Evolutionary conservation across 1,140 invertebrate genomes (phyloP).

Genomic region (Anastrepha ludens): DNA sequence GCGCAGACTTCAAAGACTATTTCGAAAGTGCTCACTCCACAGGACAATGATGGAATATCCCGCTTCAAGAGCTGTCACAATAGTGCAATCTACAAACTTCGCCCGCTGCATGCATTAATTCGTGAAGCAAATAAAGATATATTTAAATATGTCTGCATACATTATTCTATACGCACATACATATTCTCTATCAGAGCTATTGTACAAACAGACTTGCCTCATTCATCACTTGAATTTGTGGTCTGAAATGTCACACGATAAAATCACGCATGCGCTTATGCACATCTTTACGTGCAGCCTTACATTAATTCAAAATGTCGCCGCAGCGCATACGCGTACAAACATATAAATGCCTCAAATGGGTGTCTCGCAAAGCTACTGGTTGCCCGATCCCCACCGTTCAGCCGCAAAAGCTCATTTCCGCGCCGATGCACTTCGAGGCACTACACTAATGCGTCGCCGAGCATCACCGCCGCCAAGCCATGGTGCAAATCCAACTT

Average conservation of each 20-base stretch:
- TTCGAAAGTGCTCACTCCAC: too few species aligned
- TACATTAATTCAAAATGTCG: neutral
- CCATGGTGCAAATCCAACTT: slow-evolving; percentile 7
- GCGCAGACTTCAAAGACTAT: too few species aligned
- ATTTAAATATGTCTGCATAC: too few species aligned
- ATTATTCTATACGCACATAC: too few species aligned
- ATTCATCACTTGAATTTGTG: slow-evolving; percentile 42
- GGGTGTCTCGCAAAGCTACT: too few species aligned
- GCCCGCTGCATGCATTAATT: too few species aligned
- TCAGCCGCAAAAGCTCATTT: slow-evolving; percentile 42
- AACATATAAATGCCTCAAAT: neutral
- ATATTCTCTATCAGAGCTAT: too few species aligned
- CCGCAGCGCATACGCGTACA: neutral
- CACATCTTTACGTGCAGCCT: neutral
- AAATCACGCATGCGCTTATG: neutral
- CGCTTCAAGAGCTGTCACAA: too few species aligned
- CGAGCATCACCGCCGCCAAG: neutral
- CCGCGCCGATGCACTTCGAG: slow-evolving; percentile 20
- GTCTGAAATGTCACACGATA: slow-evolving; percentile 19
- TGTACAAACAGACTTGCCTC: neutral
- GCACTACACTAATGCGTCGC: neutral
- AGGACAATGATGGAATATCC: too few species aligned
- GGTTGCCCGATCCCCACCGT: neutral
- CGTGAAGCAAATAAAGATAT: too few species aligned
- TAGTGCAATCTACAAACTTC: too few species aligned